These are phyloP conservation scores for Anthonomus grandis DNA, from an alignment of 1,140 invertebrate species.

Conservation along the genomic window DNA sequence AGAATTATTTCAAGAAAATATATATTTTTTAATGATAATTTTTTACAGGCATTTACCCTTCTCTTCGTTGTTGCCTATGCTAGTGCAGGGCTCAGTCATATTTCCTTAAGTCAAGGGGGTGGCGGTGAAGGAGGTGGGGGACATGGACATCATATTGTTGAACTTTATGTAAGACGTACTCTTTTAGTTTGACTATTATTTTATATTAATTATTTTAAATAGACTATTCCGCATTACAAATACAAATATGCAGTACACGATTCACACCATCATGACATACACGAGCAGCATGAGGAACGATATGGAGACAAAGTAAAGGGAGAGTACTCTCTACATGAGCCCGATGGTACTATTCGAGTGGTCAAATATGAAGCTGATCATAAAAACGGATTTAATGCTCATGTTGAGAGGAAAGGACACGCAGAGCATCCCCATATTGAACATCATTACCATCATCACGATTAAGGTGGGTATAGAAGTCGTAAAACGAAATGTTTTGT, in stretches of 20 bases:
- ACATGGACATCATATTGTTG: constrained; percentile 12
- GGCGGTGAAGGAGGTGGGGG: constrained; percentile 4
- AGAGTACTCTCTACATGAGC: constrained; percentile 9
- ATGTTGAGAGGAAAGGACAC: constrained; percentile 4
- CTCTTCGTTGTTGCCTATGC: constrained; percentile 2
- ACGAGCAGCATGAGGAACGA: constrained; percentile 4
- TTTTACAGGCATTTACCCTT: constrained; percentile 12
- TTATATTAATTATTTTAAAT: not conserved
- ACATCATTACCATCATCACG: no score
- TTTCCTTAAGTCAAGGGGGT: not conserved
- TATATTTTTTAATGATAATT: no score
- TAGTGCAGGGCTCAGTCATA: constrained; percentile 1
- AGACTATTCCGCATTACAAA: not conserved
- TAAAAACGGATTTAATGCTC: constrained; percentile 7
- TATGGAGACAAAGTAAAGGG: constrained; percentile 9
- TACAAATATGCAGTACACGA: constrained; percentile 7
- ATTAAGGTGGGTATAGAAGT: no score
- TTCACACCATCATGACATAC: not conserved
- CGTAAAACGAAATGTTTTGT: no score
- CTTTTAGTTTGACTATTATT: not conserved
- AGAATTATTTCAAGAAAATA: no score
- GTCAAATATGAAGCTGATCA: constrained; percentile 9
- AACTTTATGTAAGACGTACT: constrained; percentile 12
- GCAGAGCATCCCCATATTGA: not conserved
- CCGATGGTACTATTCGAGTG: constrained; percentile 10